A percentile compares a stretch with the other conserved stretches of the same genome.
Evolutionary conservation across 2,888 invertebrate species (phyloP).

Genomic region (Polydrusus cervinus): DNA sequence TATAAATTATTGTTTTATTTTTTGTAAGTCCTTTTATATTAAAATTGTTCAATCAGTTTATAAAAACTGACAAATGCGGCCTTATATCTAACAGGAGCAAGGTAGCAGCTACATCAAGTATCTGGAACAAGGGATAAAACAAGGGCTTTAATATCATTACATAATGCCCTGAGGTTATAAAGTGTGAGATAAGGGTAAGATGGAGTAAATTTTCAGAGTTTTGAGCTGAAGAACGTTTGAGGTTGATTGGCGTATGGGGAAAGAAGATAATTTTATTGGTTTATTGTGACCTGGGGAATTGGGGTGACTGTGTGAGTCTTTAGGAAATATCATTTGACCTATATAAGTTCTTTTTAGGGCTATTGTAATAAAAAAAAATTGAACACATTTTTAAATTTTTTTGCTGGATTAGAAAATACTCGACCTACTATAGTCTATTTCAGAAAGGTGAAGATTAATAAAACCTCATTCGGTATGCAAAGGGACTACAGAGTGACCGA

Average conservation of each 20-base stretch:
- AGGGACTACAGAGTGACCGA: no score
- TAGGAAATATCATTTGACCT: constrained; percentile 22
- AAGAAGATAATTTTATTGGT: constrained; percentile 52
- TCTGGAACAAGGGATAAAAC: constrained; percentile 48
- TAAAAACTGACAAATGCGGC: background rate
- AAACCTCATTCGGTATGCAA: no score
- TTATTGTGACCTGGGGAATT: constrained; percentile 44
- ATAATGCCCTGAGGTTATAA: constrained; percentile 51
- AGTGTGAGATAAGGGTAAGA: constrained; percentile 48
- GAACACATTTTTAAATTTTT: no score
- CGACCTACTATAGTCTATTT: no score
- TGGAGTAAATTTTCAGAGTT: constrained; percentile 48
- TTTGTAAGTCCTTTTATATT: no score
- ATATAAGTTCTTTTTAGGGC: no score
- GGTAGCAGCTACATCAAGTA: constrained; percentile 49
- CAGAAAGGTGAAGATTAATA: no score
- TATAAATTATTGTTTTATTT: no score
- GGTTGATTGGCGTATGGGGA: constrained; percentile 54
- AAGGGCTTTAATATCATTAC: constrained; percentile 50
- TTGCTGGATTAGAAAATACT: no score
- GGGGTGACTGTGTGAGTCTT: constrained; percentile 7
- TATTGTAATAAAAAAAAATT: no score
- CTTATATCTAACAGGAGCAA: constrained; percentile 32
- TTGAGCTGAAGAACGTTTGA: constrained; percentile 41
- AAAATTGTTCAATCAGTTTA: no score